phyloP scores from a whole-genome alignment of 2,797 vertebrate species.

The Macroramphosus scolopax region DNA sequence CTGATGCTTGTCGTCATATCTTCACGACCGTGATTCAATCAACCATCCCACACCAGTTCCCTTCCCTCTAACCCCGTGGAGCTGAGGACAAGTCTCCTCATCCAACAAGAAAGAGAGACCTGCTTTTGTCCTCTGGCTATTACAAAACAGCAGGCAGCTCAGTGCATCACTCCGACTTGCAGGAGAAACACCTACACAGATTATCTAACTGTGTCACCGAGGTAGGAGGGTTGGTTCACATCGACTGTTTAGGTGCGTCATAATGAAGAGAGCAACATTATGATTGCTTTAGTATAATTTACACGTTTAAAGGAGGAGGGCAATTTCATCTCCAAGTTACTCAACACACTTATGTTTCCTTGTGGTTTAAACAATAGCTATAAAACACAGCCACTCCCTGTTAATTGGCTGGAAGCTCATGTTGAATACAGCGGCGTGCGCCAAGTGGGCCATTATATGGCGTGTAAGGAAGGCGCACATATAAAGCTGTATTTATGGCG shows the following conservation, averaged over 20 bases:
- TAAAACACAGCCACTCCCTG: conserved; percentile 28
- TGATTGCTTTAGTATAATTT: conserved; percentile 29
- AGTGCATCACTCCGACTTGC: conserved; percentile 49
- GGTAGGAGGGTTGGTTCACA: conserved; percentile 48
- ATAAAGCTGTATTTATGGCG: conserved; percentile 53
- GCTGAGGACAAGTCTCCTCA: conserved; percentile 32
- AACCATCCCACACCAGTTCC: conserved; percentile 4
- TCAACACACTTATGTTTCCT: conserved; percentile 11
- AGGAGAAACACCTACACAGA: conserved; percentile 58
- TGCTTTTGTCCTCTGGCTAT: conserved; percentile 26
- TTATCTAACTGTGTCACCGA: conserved; percentile 53
- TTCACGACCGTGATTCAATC: conserved; percentile 4
- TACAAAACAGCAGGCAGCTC: conserved; percentile 28
- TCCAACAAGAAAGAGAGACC: conserved; percentile 38
- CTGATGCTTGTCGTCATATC: conserved; percentile 6
- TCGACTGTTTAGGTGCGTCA: conserved; percentile 38
- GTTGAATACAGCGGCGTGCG: conserved; percentile 25
- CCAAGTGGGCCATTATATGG: conserved; percentile 29
- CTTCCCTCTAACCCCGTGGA: conserved; percentile 19
- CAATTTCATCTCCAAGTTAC: conserved; percentile 13
- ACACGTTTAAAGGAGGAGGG: conserved; percentile 9
- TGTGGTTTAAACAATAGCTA: conserved; percentile 16
- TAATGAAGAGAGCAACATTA: conserved; percentile 28
- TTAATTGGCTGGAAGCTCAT: conserved; percentile 38
- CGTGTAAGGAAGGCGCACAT: conserved; percentile 37